Conservation (phyloP, 1,140 invertebrate genomes). For the Cheumatopsyche charites region DNA sequence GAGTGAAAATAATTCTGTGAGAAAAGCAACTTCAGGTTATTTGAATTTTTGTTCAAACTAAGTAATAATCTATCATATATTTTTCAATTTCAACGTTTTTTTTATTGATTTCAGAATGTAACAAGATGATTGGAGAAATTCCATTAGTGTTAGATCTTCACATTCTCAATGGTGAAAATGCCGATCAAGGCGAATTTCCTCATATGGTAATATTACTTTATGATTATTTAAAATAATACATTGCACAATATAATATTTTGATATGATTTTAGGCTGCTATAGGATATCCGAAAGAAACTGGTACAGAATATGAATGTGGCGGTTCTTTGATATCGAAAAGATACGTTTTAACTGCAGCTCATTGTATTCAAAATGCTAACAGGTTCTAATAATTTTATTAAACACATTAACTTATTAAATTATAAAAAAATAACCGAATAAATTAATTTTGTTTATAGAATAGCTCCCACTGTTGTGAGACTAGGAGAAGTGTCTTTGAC, state of each 20-base stretch:
- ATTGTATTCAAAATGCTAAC: slow-evolving; percentile 47
- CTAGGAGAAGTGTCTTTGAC: neutral
- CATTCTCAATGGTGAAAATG: slow-evolving; percentile 25
- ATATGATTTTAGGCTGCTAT: slow-evolving; percentile 49
- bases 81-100: neutral
- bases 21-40: slow-evolving; percentile 51
- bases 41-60: too few species aligned
- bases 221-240: neutral
- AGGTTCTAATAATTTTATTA: slow-evolving; percentile 1
- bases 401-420: neutral
- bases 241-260: neutral
- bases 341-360: slow-evolving; percentile 55
- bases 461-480: neutral
- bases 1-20: too few species aligned
- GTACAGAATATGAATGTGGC: slow-evolving; percentile 51
- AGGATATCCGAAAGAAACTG: slow-evolving; percentile 50
- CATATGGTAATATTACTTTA: slow-evolving; percentile 27
- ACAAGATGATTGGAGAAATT: neutral
- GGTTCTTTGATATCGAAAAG: slow-evolving; percentile 51
- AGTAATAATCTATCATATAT: neutral
- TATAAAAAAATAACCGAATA: neutral
- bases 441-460: neutral
- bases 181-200: slow-evolving; percentile 20
- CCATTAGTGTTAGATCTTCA: neutral
- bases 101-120: slow-evolving; percentile 4